Evolutionary conservation across 2,113 vertebrate species (phyloP).

Genomic region (Anolis carolinensis): DNA sequence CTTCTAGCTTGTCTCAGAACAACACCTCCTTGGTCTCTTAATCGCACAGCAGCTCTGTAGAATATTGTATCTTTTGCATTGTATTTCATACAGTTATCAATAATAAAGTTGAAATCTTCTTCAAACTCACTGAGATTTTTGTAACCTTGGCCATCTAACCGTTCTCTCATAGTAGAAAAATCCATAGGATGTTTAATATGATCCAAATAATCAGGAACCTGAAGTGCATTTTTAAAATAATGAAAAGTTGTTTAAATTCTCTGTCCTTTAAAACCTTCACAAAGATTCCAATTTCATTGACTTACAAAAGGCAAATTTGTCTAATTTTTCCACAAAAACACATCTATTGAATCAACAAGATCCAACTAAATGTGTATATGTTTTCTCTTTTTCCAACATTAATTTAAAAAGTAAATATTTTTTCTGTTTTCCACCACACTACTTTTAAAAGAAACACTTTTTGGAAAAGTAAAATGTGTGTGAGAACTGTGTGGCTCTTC

Average conservation of each 20-base stretch:
- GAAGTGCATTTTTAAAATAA: conserved; percentile 39
- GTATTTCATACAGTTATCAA: conserved; percentile 97
- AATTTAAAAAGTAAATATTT: no score
- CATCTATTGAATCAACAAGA: neutral
- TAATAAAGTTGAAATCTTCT: conserved; percentile 92
- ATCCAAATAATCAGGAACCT: conserved; percentile 97
- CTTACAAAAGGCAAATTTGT: neutral
- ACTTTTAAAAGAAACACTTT: neutral
- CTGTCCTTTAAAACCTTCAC: neutral
- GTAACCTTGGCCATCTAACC: conserved; percentile 89
- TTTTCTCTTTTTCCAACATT: neutral
- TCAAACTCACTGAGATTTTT: conserved; percentile 89
- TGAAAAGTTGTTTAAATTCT: neutral
- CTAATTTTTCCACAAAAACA: neutral
- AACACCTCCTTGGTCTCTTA: conserved; percentile 93
- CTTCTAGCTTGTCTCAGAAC: conserved; percentile 89
- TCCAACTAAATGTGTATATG: neutral
- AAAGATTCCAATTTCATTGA: neutral
- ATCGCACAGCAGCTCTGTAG: conserved; percentile 88
- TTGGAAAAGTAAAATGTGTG: neutral
- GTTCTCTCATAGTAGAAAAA: conserved; percentile 93
- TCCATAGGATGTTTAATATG: conserved; percentile 96
- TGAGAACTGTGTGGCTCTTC: no score
- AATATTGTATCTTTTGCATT: conserved; percentile 98
- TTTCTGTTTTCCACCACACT: neutral